These are phyloP conservation scores for Scomber scombrus DNA, from an alignment of 2,113 vertebrate species.

Conservation along the genomic window DNA sequence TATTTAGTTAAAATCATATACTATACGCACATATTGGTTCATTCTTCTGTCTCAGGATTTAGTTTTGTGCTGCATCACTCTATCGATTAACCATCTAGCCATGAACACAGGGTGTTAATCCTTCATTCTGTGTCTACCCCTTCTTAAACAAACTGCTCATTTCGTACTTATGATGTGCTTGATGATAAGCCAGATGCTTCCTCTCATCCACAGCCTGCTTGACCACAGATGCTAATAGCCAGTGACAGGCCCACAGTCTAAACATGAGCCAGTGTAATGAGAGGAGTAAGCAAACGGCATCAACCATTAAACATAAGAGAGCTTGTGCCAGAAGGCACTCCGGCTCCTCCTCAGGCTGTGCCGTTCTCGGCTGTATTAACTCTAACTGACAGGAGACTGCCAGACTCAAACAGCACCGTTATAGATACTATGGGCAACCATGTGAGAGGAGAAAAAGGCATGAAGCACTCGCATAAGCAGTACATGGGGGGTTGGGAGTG, in stretches of 20 bases:
- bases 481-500: background rate
- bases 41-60: background rate
- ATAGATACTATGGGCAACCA: slow-evolving; percentile 54
- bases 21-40: background rate
- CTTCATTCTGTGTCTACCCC: slow-evolving; percentile 35
- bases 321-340: slow-evolving; percentile 69
- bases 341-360: slow-evolving; percentile 60
- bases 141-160: slow-evolving; percentile 52
- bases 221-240: slow-evolving; percentile 76
- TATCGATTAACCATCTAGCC: slow-evolving; percentile 29
- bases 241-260: slow-evolving; percentile 70
- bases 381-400: slow-evolving; percentile 68
- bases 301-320: slow-evolving; percentile 75
- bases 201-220: slow-evolving; percentile 64
- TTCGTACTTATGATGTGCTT: slow-evolving; percentile 58
- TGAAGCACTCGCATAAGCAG: background rate
- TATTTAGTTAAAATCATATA: background rate
- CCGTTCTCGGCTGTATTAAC: slow-evolving; percentile 62
- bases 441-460: slow-evolving; percentile 35
- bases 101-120: slow-evolving; percentile 20
- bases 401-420: slow-evolving; percentile 53
- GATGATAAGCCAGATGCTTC: slow-evolving; percentile 72
- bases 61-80: slow-evolving; percentile 19
- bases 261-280: slow-evolving; percentile 76
- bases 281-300: slow-evolving; percentile 77